phyloP scores from a whole-genome alignment of 1,140 invertebrate genomes.

The Eciton burchellii region DNA sequence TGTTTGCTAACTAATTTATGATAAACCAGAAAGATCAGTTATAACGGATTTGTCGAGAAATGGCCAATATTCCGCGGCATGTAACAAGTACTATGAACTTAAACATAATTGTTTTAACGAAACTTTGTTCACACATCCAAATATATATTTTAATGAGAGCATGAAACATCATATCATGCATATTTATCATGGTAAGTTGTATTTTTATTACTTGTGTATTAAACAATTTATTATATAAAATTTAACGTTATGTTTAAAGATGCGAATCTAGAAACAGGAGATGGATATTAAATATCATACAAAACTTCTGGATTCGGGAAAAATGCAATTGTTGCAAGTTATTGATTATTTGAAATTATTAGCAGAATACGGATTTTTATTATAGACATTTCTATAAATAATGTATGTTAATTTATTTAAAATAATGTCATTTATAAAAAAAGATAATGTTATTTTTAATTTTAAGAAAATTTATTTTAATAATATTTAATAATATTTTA shows the following conservation, averaged over 20 bases:
- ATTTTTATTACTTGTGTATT: neutral
- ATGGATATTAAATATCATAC: neutral
- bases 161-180: conserved; percentile 85
- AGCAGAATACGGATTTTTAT: conserved; percentile 8
- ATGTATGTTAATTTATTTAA: conserved; percentile 20
- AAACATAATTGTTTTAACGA: conserved; percentile 89
- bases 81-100: conserved; percentile 94
- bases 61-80: conserved; percentile 93
- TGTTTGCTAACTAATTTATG: conserved; percentile 6
- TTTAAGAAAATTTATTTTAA: neutral
- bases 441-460: neutral
- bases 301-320: neutral
- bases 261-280: neutral
- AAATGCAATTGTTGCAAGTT: conserved; percentile 1
- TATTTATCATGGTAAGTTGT: conserved; percentile 8
- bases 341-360: conserved; percentile 21
- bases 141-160: conserved; percentile 96
- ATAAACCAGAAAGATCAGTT: conserved; percentile 84
- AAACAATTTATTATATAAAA: conserved; percentile 25
- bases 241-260: conserved; percentile 42
- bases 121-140: conserved; percentile 94
- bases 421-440: conserved; percentile 8
- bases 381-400: conserved; percentile 14
- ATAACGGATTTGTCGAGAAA: conserved; percentile 88
- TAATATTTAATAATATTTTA: neutral